phyloP scores from a whole-genome alignment of 2,113 vertebrate species.

The Xiphophorus maculatus region DNA sequence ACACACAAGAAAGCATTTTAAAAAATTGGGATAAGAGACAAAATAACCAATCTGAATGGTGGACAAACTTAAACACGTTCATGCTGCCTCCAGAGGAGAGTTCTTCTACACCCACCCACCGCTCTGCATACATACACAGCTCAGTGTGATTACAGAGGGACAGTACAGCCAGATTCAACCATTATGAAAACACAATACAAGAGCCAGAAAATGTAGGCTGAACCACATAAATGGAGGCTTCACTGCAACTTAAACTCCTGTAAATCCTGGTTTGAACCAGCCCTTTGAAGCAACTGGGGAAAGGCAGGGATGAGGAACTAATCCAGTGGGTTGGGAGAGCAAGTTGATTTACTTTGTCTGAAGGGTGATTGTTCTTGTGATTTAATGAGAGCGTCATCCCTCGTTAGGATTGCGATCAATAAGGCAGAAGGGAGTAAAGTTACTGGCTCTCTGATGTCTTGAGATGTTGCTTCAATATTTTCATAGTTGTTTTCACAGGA shows the following conservation, averaged over 20 bases:
- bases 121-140: slow-evolving; percentile 29
- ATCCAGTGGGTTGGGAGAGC: not conserved
- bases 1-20: not conserved
- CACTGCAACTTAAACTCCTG: slow-evolving; percentile 29
- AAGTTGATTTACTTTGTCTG: slow-evolving; percentile 4
- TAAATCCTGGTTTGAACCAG: slow-evolving; percentile 18
- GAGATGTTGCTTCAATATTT: not conserved
- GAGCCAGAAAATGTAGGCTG: slow-evolving; percentile 53
- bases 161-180: slow-evolving; percentile 53
- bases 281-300: slow-evolving; percentile 19
- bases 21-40: not conserved
- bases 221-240: slow-evolving; percentile 50
- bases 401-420: slow-evolving; percentile 28
- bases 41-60: not conserved
- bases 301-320: slow-evolving; percentile 10
- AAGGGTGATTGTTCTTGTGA: slow-evolving; percentile 29
- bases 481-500: slow-evolving; percentile 21
- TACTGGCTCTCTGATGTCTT: slow-evolving; percentile 17
- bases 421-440: slow-evolving; percentile 16
- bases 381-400: slow-evolving; percentile 32
- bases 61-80: slow-evolving; percentile 32
- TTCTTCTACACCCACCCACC: slow-evolving; percentile 23
- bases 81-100: slow-evolving; percentile 8
- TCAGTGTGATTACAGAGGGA: slow-evolving; percentile 40
- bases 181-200: slow-evolving; percentile 60